Evolutionary conservation across 2,888 invertebrate species (phyloP), one percentile per base, ranked within the genome.

Genomic region (Ptychoptera contaminata): DNA sequence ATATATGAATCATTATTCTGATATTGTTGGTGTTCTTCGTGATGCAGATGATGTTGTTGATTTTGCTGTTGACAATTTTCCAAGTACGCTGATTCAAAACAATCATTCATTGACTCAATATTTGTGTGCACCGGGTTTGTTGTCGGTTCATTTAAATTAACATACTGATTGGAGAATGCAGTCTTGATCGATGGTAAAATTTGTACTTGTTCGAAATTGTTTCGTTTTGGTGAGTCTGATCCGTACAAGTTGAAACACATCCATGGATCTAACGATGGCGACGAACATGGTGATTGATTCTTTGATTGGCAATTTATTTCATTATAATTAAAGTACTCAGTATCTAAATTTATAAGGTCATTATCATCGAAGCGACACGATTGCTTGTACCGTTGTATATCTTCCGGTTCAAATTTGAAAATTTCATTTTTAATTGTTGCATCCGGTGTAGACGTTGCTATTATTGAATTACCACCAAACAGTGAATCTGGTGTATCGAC

Each of bases 241-340:
- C 42, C 31, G 31, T 12, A 12, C n/a, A 34, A 15, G 8, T 40
- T 46, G 12, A 62, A 51, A 31, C 61, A 56, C 52, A 66, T 54
- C 66, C 66, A 66, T 31, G 66, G 63, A 52, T 66, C 66, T 39
- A 65, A 47, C 30, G 60, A 58, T 4, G 66, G 66, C 16, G 66
- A 64, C 5, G 65, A 62, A 49, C 66, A 66, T 2, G 65, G 65
- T 9, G 66, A 66, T 51, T 66, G 65, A 50, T 63, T 62, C 52
- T 66, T 66, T 38, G 65, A 65, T 54, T 66, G 65, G 48, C 65
- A 66, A 57, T 66, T 66, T 48, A 65, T 61, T 54, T 66, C 66
- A 47, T 66, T 60, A 51, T 65, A 65, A 56, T 66, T 66, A 50
- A 63, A 64, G 51, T 66, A 66, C 51, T 65, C 64, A 45, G 58